Base-by-base conservation (phyloP, 1,140 invertebrate genomes). In the Homarus americanus region DNA sequence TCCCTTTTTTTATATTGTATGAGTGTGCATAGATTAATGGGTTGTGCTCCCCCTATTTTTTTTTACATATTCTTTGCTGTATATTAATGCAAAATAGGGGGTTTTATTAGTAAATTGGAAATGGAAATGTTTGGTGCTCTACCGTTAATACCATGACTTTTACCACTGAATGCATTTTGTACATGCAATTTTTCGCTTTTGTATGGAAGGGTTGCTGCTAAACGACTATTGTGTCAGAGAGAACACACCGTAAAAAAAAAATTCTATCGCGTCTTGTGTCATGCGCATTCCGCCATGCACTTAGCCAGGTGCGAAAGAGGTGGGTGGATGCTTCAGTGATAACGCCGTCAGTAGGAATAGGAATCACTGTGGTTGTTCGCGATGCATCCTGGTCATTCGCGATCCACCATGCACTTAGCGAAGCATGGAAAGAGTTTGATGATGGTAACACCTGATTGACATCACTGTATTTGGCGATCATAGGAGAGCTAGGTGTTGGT, bases 11-110 rank as follows among this genome's bases (percentile, higher is more conserved):
- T 80, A 79, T 82, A 32, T 32, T 88, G 86, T 88, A 36, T 76
- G 86, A 44, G 86, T 80, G 86, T 88, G 78, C 78, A 88, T 88
- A 88, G 76, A 88, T 80, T 88, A 88, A 88, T 88, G 86, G 86
- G 28, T 38, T 80, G 76, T 49, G 24, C 28, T 17, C 76, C 73
- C 58, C 73, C 73, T 3, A 28, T 41, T 79, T 66, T 80, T 66
- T 88, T 32, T 38, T 80, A 66, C 44, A 72, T 87, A 87, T 87
- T 87, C 78, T 72, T 88, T 88, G 76, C 40, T 69, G 34, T 80
- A 44, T 80, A 72, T 88, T 88, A 88, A 88, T 82, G 58, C 76
- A 72, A 82, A 88, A 79, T 80, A 72, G 78, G 63, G 41, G 83
- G 83, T 75, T 73, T 86, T 86, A 86, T 75, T 76, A 86, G 83